Percentiles rank a stretch among this genome's conserved stretches.
Evolutionary conservation across 2,888 invertebrate genomes (phyloP).

Genomic region (Eucera pruinosa): DNA sequence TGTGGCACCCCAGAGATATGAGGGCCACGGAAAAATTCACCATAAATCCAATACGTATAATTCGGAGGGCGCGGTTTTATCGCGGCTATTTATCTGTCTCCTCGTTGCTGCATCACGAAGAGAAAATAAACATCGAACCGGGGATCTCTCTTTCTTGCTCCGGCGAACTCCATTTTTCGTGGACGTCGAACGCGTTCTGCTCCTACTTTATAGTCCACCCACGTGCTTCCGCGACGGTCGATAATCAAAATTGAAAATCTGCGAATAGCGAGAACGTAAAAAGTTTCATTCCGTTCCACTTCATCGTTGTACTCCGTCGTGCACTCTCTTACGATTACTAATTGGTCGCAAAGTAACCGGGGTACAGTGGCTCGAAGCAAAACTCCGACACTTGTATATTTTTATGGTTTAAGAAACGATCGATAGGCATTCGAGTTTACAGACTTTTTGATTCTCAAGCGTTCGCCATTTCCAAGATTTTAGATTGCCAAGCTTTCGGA

Average conservation of each 20-base stretch:
- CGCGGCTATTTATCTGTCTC: conserved; percentile 25
- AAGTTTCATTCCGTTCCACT: no score
- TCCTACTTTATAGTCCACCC: conserved; percentile 5
- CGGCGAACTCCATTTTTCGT: conserved; percentile 3
- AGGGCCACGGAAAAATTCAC: neutral
- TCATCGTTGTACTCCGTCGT: no score
- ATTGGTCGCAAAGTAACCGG: no score
- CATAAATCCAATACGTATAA: conserved; percentile 33
- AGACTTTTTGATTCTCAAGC: no score
- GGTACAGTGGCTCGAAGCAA: no score
- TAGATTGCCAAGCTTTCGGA: no score
- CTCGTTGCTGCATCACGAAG: conserved; percentile 1
- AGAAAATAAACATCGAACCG: conserved; percentile 6
- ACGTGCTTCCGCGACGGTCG: conserved; percentile 9
- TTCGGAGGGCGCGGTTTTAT: conserved; percentile 35
- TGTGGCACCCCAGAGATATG: neutral
- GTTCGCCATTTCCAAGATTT: no score
- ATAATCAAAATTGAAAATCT: conserved; percentile 26
- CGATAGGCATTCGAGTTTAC: no score
- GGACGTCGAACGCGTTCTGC: conserved; percentile 3
- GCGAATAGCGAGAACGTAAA: no score
- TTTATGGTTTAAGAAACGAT: no score
- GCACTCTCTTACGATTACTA: no score
- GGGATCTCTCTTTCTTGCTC: neutral
- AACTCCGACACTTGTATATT: no score